Conservation (phyloP, 2,797 vertebrate genomes). For the Oceanodroma leucorhoa region DNA sequence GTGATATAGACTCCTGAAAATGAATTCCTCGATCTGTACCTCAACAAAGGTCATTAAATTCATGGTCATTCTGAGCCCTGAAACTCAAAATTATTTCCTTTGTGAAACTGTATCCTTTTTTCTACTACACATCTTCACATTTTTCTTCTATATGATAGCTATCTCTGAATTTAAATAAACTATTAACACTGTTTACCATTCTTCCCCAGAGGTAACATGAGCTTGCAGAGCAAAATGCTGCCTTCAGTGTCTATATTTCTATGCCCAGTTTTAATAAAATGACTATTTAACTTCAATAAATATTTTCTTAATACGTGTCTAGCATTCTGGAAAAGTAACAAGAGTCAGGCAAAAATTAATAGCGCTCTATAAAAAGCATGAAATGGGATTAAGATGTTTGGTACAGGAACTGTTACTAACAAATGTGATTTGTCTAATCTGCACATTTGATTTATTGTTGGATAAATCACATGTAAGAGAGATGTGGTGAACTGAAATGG, state of each 20-base stretch:
- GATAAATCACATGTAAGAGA: neutral
- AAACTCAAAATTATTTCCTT: neutral
- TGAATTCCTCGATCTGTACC: neutral
- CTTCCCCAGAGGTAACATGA: neutral
- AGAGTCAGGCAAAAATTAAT: neutral
- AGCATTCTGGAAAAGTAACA: accelerated
- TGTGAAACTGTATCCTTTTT: neutral
- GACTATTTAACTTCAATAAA: neutral
- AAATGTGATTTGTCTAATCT: neutral
- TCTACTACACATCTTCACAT: neutral
- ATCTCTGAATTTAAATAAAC: constrained; percentile 20
- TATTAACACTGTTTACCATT: neutral
- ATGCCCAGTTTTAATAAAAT: neutral
- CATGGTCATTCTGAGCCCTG: neutral
- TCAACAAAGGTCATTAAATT: neutral
- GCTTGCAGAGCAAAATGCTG: neutral
- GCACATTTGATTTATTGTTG: neutral
- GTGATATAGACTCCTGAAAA: neutral
- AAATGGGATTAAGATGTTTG: neutral
- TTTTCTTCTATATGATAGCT: neutral
- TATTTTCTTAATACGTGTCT: neutral
- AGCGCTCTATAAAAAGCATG: neutral
- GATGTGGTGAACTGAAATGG: neutral
- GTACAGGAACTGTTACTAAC: neutral
- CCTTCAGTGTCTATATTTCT: neutral